Percentiles rank a stretch among this genome's conserved stretches.
phyloP scores from a whole-genome alignment of 2,888 invertebrate species.

The Eupithecia subfuscata region DNA sequence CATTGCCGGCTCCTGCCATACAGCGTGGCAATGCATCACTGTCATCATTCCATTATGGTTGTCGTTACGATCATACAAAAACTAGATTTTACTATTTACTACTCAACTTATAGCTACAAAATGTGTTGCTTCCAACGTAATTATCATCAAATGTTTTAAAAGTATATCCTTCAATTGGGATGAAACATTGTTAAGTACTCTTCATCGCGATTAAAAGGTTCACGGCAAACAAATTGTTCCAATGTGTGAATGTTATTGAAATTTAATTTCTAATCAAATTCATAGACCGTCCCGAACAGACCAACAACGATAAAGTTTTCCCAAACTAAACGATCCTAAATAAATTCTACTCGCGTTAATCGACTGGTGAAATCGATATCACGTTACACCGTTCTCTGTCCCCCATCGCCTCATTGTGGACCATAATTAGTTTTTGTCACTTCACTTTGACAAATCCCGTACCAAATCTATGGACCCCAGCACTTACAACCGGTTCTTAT shows the following conservation, averaged over 20 bases:
- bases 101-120: too few relatives aligned
- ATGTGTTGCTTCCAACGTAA: too few relatives aligned
- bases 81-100: too few relatives aligned
- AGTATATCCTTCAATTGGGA: neutral
- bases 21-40: too few relatives aligned
- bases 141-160: too few relatives aligned
- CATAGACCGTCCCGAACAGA: slow-evolving; percentile 12
- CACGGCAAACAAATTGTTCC: neutral
- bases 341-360: slow-evolving; percentile 42
- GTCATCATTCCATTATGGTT: too few relatives aligned
- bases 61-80: too few relatives aligned
- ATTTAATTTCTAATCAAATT: neutral
- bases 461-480: slow-evolving; percentile 71
- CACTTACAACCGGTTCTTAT: slow-evolving; percentile 81
- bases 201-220: neutral
- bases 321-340: slow-evolving; percentile 32
- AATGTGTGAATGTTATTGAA: neutral
- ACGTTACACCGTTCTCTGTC: slow-evolving; percentile 57
- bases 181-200: neutral
- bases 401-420: slow-evolving; percentile 72
- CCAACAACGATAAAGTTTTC: slow-evolving; percentile 21
- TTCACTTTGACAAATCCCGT: slow-evolving; percentile 81
- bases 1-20: too few relatives aligned
- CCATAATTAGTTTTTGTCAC: slow-evolving; percentile 84
- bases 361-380: slow-evolving; percentile 63